These are phyloP conservation scores for Tupiocoris notatus DNA, from an alignment of 2,888 invertebrate genomes.

Conservation along the genomic window DNA sequence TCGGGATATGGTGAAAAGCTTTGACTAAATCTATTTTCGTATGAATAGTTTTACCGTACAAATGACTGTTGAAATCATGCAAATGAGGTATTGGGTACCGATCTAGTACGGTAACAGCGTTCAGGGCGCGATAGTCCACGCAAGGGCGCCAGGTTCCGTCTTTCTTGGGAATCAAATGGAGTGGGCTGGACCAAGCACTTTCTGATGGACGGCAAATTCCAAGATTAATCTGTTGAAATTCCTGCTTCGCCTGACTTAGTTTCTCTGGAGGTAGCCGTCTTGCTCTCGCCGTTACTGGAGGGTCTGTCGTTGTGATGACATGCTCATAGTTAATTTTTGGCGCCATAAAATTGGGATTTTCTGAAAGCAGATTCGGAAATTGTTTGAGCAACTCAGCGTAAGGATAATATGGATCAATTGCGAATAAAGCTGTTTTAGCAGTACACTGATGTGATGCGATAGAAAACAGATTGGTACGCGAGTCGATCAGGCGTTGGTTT, in stretches of 20 bases:
- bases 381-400: background rate
- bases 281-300: background rate
- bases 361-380: conserved; percentile 4
- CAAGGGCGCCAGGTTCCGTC: background rate
- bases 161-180: background rate
- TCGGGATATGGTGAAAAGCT: background rate
- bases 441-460: background rate
- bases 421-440: background rate
- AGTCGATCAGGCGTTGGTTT: conserved; percentile 16
- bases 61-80: background rate
- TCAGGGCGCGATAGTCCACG: background rate
- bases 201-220: background rate
- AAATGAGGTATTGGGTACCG: background rate
- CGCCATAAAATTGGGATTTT: background rate
- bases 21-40: background rate
- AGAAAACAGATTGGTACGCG: background rate
- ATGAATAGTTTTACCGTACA: background rate
- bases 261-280: background rate
- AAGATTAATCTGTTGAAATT: background rate
- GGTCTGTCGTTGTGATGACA: background rate
- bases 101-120: background rate
- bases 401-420: background rate
- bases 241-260: background rate
- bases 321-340: background rate
- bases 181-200: background rate